Conservation (phyloP, 2,113 vertebrate genomes). For the Saguinus imperator region DNA sequence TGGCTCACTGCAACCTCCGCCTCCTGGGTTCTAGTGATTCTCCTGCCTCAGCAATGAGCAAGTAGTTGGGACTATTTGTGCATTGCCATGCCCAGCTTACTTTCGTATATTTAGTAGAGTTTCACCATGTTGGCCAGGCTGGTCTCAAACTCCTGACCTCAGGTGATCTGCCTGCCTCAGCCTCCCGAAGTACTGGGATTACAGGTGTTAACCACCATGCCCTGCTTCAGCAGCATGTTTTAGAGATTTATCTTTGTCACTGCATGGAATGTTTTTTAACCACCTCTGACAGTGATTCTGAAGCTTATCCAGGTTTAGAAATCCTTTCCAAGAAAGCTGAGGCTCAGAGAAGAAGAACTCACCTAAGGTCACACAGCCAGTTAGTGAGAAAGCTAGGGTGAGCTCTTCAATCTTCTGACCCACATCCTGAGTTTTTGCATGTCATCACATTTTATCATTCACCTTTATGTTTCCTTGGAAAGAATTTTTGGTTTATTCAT, state of each 20-base stretch:
- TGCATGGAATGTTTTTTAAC: too few species aligned
- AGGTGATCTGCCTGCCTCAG: too few species aligned
- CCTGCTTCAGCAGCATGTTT: not conserved
- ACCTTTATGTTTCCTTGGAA: not conserved
- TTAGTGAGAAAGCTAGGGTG: not conserved
- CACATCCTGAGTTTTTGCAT: not conserved
- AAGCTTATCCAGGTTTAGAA: not conserved
- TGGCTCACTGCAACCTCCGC: too few species aligned
- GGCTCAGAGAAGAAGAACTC: not conserved
- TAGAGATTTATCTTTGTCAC: not conserved
- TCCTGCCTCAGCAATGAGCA: too few species aligned
- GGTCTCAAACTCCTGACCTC: too few species aligned
- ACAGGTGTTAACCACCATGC: too few species aligned
- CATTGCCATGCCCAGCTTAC: too few species aligned
- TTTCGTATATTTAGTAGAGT: too few species aligned
- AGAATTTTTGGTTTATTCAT: not conserved
- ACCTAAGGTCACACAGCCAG: not conserved
- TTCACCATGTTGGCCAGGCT: too few species aligned
- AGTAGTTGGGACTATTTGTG: too few species aligned
- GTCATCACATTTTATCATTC: not conserved
- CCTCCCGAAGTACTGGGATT: too few species aligned
- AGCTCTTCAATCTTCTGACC: not conserved
- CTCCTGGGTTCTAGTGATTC: too few species aligned
- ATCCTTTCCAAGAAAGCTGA: not conserved
- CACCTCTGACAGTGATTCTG: not conserved